Percentiles rank a stretch among this genome's conserved stretches.
These are phyloP conservation scores for Nothobranchius kuhntae DNA, from an alignment of 2,113 vertebrate species.

Conservation along the genomic window DNA sequence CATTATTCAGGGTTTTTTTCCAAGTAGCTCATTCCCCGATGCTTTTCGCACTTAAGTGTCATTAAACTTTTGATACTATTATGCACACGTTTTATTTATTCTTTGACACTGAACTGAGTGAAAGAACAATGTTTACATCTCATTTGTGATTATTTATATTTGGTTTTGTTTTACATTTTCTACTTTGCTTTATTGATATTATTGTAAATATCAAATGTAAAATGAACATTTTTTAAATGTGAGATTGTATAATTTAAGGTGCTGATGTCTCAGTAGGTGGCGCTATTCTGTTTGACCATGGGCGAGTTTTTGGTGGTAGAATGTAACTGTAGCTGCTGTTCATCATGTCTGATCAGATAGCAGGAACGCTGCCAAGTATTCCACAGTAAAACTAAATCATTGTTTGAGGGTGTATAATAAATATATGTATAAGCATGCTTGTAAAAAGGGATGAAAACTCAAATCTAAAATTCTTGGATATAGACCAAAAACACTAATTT, in stretches of 20 bases:
- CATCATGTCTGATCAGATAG: constrained; percentile 45
- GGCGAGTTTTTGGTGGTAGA: constrained; percentile 62
- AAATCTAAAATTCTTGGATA: constrained; percentile 13
- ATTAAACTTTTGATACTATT: constrained; percentile 27
- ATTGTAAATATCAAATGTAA: constrained; percentile 74
- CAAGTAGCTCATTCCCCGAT: constrained; percentile 3
- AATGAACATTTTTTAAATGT: constrained; percentile 70
- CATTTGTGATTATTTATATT: constrained; percentile 52
- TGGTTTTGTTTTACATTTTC: constrained; percentile 65
- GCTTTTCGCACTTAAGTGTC: constrained; percentile 54
- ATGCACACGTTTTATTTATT: constrained; percentile 63
- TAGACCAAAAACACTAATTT: not conserved
- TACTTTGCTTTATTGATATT: constrained; percentile 60
- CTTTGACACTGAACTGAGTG: constrained; percentile 17
- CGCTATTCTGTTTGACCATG: constrained; percentile 61
- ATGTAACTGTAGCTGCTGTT: constrained; percentile 69
- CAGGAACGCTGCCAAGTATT: not conserved
- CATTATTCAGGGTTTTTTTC: constrained; percentile 48
- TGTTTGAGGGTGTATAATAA: constrained; percentile 52
- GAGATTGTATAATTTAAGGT: constrained; percentile 78
- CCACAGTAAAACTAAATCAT: constrained; percentile 31
- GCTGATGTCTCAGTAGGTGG: constrained; percentile 74
- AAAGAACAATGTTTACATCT: constrained; percentile 65
- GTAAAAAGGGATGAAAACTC: constrained; percentile 14
- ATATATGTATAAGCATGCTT: constrained; percentile 54